Evolutionary conservation across 2,113 vertebrate species (phyloP), one percentile per base, ranked within the genome.

Genomic region (Herpetotheres cachinnans): DNA sequence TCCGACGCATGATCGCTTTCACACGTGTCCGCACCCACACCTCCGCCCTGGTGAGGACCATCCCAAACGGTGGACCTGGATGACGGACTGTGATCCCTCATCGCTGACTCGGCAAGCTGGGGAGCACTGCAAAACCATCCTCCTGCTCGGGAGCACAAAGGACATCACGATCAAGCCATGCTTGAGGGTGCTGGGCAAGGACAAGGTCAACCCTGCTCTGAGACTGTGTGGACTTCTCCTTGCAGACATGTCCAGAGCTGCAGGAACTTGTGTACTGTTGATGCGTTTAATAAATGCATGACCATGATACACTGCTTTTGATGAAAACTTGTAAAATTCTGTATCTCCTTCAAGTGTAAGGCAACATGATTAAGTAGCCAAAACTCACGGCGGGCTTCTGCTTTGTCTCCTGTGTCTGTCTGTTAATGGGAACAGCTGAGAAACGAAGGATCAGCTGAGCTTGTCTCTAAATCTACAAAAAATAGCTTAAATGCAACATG

Each of bases 1-100:
- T 21, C 42, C 1, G 1, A 30, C 16, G 16, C 16, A 15, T 1
- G 1, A 34, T 3, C 22, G 21, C 30, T 40, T 40, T 47, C 36
- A 12, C 15, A 5, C 20, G 7, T 3, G 27, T 29, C 49, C 55
- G 24, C 50, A 32, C 42, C 42, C 44, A 65, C 52, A 27, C 11
- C 50, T 65, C 34, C 2, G 1, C 16, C 52, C 38, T 22, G 17
- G 25, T 17, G 17, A 82, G 66, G 29, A 40, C 16, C 38, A 30
- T 15, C 65, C 58, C 32, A 26, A 52, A 30, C 38, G 4, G 0
- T 16, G 19, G 32, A 21, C n/a, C 40, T 59, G 38, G 50, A 44
- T 56, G 26, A 36, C 2, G 7, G 25, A 32, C 47, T 26, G 27
- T 42, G 46, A 19, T 36, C 44, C 70, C 20, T 19, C 34, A 46